Base-by-base conservation (phyloP, 2,888 invertebrate genomes). In the Notocelia uddmanniana region DNA sequence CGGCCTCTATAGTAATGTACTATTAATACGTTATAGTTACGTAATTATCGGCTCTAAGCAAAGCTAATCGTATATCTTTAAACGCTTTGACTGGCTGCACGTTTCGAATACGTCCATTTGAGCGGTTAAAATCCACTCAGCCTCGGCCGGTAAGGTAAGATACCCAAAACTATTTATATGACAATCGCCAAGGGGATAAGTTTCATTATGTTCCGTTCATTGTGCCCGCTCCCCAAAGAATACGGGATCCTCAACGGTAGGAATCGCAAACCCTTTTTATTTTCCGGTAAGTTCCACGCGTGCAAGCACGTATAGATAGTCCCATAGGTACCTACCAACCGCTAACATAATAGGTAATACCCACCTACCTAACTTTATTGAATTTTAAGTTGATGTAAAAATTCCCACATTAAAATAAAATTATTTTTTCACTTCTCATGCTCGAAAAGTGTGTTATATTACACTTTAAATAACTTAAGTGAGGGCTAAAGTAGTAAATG, bases 121-220 rank as follows among this genome's bases (percentile, higher is more conserved):
- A 37, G 11, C 21, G 23, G 45, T n/a, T n/a, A n/a, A 62, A 48
- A 62, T 13, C 23, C 54, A 54, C 54, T n/a, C 23, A 52, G 15
- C 45, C 78, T 68, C 60, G 75, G 68, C 75, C 75, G 79, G 83
- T 81, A 74, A 73, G 76, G 41, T 76, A 86, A n/a, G n/a, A 85
- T 85, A 80, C 60, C 69, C 59, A 10, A 84, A 62, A 81, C 83
- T 81, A 84, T 85, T 78, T 69, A 72, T 77, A 76, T 74, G 75
- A 81, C 79, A 81, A 80, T 79, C 79, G 81, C 81, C 81, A 77
- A 79, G 81, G 84, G 84, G 80, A 80, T 83, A 83, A 77, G 81
- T 85, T 88, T 87, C 87, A 87, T 87, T 87, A 86, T 83, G 82
- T 79, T 79, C 80, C 82, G 79, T 79, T 85, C 85, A 87, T 84